Conservation (phyloP, 2,113 vertebrate species). For the Atractosteus spatula region DNA sequence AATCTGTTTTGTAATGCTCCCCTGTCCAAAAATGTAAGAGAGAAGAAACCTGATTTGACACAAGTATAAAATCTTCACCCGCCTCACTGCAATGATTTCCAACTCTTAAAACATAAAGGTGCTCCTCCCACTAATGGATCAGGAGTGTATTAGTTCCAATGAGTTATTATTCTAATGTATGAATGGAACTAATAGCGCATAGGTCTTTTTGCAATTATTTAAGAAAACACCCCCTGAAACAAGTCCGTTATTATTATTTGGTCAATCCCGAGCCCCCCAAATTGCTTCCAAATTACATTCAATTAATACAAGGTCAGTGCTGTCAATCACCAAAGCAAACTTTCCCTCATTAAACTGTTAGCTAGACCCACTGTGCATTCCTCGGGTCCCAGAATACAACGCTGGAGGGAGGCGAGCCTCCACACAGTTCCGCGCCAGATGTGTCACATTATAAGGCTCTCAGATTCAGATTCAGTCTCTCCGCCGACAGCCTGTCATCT, state of each 20-base stretch:
- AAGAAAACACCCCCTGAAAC: conserved; percentile 61
- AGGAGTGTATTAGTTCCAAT: conserved; percentile 59
- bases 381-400: conserved; percentile 60
- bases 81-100: too few relatives aligned
- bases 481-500: conserved; percentile 78
- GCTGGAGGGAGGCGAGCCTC: conserved; percentile 72
- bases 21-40: too few relatives aligned
- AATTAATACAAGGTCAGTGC: conserved; percentile 90
- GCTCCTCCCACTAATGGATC: conserved; percentile 51
- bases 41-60: too few relatives aligned
- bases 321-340: conserved; percentile 78
- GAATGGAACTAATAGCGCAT: conserved; percentile 70
- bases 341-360: conserved; percentile 73
- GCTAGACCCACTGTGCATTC: conserved; percentile 70
- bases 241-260: conserved; percentile 73
- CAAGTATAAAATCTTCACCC: too few relatives aligned
- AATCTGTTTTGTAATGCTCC: too few relatives aligned
- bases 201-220: conserved; percentile 64
- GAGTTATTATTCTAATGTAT: conserved; percentile 62
- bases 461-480: conserved; percentile 81
- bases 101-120: neutral
- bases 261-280: conserved; percentile 65
- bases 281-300: conserved; percentile 88
- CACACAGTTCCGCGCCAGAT: conserved; percentile 80
- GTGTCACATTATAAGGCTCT: conserved; percentile 85